Percentiles rank a stretch among this genome's conserved stretches.
These are phyloP conservation scores for Ovis canadensis DNA, from an alignment of 2,113 vertebrate species.

Conservation along the genomic window DNA sequence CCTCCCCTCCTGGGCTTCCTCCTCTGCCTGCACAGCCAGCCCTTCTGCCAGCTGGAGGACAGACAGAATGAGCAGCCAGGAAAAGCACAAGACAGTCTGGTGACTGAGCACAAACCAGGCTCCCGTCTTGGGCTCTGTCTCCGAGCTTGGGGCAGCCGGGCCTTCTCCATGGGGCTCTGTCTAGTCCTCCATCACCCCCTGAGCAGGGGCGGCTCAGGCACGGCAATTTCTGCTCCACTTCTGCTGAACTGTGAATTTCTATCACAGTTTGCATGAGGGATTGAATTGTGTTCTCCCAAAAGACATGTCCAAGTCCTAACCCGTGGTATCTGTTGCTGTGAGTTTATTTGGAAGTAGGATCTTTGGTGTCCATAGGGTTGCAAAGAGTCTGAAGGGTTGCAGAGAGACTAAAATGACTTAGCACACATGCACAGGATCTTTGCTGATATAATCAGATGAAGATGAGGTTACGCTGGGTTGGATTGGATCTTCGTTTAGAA, in stretches of 20 bases:
- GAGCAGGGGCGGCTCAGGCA: no score
- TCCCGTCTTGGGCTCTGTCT: background rate
- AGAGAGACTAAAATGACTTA: background rate
- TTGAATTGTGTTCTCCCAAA: background rate
- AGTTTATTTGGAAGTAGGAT: background rate
- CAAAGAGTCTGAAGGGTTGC: background rate
- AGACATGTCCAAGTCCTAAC: background rate
- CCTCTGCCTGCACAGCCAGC: background rate
- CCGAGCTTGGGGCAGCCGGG: background rate
- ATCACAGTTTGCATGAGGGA: background rate
- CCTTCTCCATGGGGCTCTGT: background rate
- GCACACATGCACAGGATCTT: background rate
- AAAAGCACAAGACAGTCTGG: slow-evolving; percentile 47
- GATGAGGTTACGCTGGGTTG: background rate
- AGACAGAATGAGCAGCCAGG: background rate
- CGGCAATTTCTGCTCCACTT: background rate
- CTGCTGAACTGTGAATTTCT: background rate
- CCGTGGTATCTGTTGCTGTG: no score
- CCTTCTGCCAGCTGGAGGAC: background rate
- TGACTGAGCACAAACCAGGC: background rate
- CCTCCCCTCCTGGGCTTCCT: background rate
- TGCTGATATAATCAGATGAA: background rate
- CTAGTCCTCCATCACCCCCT: background rate
- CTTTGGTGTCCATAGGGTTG: background rate
- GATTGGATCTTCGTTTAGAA: background rate